Evolutionary conservation across 2,888 invertebrate genomes (phyloP).

Genomic region (Odiellus spinosus): DNA sequence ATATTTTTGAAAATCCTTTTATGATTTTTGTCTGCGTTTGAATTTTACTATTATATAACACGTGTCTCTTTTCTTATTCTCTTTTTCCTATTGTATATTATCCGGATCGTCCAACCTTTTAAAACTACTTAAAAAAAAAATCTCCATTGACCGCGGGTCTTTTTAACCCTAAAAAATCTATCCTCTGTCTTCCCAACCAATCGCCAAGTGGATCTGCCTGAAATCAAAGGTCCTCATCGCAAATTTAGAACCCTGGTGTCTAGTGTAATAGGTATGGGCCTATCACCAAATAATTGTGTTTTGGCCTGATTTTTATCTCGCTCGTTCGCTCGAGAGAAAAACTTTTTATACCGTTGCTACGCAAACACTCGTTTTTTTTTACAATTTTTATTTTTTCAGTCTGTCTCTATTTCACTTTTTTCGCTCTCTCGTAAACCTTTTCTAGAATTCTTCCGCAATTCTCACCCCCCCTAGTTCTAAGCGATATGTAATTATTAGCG

Average conservation of each 20-base stretch:
- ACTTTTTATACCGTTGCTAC: no score
- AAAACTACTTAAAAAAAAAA: no score
- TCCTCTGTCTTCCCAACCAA: background rate
- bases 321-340: no score
- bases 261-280: conserved; percentile 84
- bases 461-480: no score
- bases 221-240: conserved; percentile 95
- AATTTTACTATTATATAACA: no score
- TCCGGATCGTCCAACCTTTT: no score
- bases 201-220: conserved; percentile 81
- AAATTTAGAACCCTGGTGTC: conserved; percentile 99
- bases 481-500: no score
- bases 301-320: background rate
- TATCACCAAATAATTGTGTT: background rate
- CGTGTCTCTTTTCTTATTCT: no score
- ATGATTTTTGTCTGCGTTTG: no score
- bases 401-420: conserved; percentile 3
- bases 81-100: no score
- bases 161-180: background rate
- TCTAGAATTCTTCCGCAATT: background rate
- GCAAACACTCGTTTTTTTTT: no score
- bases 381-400: conserved; percentile 3
- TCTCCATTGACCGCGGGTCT: background rate
- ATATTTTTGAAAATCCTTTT: no score
- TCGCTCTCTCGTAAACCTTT: conserved; percentile 1